phyloP scores from a whole-genome alignment of 64 coral and sea anemone genomes.

The Acropora tenuis region DNA sequence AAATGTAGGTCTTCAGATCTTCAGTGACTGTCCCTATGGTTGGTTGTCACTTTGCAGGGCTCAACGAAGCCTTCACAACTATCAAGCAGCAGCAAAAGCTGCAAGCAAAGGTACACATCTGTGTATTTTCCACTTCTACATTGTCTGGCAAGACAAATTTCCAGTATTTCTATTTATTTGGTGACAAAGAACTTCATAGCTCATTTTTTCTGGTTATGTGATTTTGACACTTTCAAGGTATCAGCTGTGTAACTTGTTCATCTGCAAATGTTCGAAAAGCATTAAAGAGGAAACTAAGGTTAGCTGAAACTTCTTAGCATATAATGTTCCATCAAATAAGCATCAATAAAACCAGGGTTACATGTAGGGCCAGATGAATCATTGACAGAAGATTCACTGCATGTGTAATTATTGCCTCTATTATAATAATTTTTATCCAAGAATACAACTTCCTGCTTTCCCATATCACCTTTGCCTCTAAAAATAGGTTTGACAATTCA shows the following conservation, averaged over 20 bases:
- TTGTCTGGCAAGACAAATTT: neutral
- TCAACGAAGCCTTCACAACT: constrained; percentile 44
- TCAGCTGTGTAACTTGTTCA: neutral
- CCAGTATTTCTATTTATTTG: too few species aligned
- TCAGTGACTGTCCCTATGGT: constrained; percentile 41
- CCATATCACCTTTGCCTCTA: too few species aligned
- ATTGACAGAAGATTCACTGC: too few species aligned
- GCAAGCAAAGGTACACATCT: constrained; percentile 27
- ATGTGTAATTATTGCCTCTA: too few species aligned
- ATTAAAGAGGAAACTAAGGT: constrained; percentile 11
- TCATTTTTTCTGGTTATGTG: neutral
- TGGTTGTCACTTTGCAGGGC: constrained; percentile 28
- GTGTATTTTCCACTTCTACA: neutral
- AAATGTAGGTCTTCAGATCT: constrained; percentile 32
- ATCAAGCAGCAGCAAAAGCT: constrained; percentile 49
- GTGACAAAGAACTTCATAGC: too few species aligned
- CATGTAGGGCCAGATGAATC: too few species aligned
- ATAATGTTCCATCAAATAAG: too few species aligned
- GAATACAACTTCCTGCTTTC: too few species aligned
- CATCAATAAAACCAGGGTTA: too few species aligned
- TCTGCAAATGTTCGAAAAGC: neutral
- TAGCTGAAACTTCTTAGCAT: neutral
- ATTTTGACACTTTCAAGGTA: neutral
- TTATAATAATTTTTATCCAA: too few species aligned
- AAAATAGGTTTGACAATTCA: too few species aligned